Evolutionary conservation across 2,113 vertebrate genomes (phyloP), one percentile per base, ranked within the genome.

Genomic region (Phrynosoma platyrhinos): DNA sequence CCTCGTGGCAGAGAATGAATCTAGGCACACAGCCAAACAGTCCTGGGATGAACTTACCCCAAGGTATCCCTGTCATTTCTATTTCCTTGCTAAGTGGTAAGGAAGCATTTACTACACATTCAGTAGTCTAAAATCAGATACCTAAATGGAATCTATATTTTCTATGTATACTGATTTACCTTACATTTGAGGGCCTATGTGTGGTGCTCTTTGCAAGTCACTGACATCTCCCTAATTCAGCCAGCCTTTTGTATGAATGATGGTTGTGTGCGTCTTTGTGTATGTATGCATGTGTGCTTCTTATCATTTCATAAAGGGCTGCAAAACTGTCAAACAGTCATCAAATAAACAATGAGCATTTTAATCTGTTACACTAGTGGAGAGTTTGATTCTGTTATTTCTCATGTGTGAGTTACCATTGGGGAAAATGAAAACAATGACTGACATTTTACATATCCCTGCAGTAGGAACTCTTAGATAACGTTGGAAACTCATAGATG

Each of bases 371-470:
- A 0, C 52, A 76, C 91, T 92, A 89, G 90, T 87, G 91, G 89
- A 90, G 86, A 91, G 25, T 72, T 94, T 90, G 75, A 83, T 94
- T 95, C 87, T 86, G 83, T 87, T 58, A 80, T 94, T 95, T 83
- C 90, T 92, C 92, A 66, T 64, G 69, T 66, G 87, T 94, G 93
- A 94, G 86, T 83, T 94, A 92, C 76, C 42, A 83, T 89, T 82
- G 84, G 86, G 64, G 90, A 87, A 93, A 21, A 21, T 40, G 77
- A 40, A 58, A 84, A 90, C 88, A 88, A 72, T 85, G 81, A 91
- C 87, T 87, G 91, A 93, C 8, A 74, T 88, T 88, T 94, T 93
- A 89, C 86, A 47, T 47, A 47, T 47, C 42, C 42, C 5, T 47
- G 42, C 42, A 47, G 3, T 47, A 5, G 42, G 42, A 47, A 47